Evolutionary conservation across 2,797 vertebrate species (phyloP), one percentile per base, ranked within the genome.

Genomic region (Takifugu ocellatus): DNA sequence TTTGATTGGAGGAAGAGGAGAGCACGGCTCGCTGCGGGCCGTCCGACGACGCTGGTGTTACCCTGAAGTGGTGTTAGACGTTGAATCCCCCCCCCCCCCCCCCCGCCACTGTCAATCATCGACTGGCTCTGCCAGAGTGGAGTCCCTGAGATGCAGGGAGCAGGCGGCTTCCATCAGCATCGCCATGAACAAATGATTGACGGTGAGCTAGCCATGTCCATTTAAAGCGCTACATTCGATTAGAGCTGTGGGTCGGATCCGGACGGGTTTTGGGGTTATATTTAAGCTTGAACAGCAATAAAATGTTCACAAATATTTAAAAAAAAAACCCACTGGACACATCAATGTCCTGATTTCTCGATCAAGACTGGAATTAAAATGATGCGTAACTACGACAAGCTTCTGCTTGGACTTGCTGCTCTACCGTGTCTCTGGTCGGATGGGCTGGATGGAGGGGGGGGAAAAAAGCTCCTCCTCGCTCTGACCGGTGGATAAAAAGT

Each of bases 401-500:
- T 39, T 14, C 36, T 39, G 31, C 44, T 9, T 46, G 44, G 21
- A 7, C 44, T 8, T n/a, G 16, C 16, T 45, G 44, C 11, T 46
- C 6, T 21, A 17, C 6, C 9, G 44, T 46, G 9, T 7, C 21
- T 3, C 21, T 49, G 3, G 12, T 58, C 51, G 17, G 15, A 65
- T 53, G 16, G 36, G 25, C 25, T 44, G 31, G 14, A 51, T 39
- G 36, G 36, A 39, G 27, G 27, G 27, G 27, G 27, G n/a, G n/a
- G n/a, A 45, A 29, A 16, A 55, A 61, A 27, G 2, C 49, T 51
- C 43, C 43, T 46, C 51, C 43, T 46, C 51, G n/a, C 52, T 53
- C 70, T 66, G 69, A 51, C 74, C 66, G 81, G 78, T 76, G 80
- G 85, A 74, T 63, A 42, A 83, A 70, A 70, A 82, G 73, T 58